phyloP scores from a whole-genome alignment of 1,140 invertebrate species.

The Steinernema khuongi region DNA sequence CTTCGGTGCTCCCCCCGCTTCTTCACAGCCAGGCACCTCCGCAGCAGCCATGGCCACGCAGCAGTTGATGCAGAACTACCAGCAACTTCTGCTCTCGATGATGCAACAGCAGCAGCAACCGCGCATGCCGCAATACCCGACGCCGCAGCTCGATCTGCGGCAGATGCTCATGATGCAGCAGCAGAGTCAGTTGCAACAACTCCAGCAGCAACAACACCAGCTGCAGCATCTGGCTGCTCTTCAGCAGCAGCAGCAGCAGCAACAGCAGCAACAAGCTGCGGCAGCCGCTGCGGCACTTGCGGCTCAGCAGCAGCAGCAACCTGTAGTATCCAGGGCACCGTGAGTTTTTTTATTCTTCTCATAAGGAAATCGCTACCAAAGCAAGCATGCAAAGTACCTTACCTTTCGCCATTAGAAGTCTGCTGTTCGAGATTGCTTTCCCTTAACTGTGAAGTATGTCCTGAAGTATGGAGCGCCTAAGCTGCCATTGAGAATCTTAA shows the following conservation, averaged over 20 bases:
- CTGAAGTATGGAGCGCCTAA: too few relatives aligned
- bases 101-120: background rate
- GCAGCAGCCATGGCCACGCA: background rate
- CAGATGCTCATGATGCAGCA: background rate
- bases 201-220: slow-evolving; percentile 2
- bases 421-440: too few relatives aligned
- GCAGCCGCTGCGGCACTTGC: background rate
- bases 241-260: slow-evolving; percentile 3
- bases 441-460: too few relatives aligned
- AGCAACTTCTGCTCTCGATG: background rate
- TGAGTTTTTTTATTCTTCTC: too few relatives aligned
- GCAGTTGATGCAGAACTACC: background rate
- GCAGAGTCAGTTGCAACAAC: background rate
- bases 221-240: background rate
- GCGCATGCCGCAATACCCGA: background rate
- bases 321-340: background rate
- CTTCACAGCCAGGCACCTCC: background rate
- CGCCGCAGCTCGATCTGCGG: background rate
- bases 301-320: background rate
- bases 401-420: too few relatives aligned
- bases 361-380: too few relatives aligned
- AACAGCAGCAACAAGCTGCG: background rate
- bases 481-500: too few relatives aligned
- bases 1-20: background rate
- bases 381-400: too few relatives aligned